Conservation (phyloP, 2,113 vertebrate genomes). For the Toxostoma redivivum region DNA sequence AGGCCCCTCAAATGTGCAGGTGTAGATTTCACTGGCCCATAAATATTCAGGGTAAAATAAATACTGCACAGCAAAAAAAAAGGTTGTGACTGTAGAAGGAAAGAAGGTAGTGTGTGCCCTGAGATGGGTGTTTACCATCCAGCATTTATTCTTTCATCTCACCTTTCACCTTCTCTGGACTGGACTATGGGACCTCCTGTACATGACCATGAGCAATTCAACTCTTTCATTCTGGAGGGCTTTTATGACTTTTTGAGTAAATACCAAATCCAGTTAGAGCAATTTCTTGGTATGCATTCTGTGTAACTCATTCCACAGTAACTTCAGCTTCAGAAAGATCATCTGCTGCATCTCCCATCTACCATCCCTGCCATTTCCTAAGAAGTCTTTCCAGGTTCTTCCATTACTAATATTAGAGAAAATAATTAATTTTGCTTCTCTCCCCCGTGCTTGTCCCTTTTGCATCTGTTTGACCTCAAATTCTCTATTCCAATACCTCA, state of each 20-base stretch:
- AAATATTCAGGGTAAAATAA: not conserved
- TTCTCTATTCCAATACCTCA: not conserved
- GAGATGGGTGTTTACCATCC: not conserved
- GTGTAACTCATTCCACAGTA: not conserved
- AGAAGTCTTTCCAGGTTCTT: not conserved
- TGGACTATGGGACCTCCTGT: not conserved
- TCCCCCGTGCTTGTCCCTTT: not conserved
- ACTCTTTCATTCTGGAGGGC: not conserved
- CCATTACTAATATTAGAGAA: not conserved
- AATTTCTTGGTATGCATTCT: not conserved
- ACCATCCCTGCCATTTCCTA: not conserved
- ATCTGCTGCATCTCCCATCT: not conserved
- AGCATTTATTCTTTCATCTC: not conserved
- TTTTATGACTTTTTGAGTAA: not conserved
- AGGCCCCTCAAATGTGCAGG: slow-evolving; percentile 19
- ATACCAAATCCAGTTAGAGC: not conserved
- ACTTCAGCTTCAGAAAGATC: not conserved
- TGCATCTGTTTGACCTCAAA: not conserved
- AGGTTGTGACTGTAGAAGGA: not conserved
- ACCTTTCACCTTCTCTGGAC: not conserved
- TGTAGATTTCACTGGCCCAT: slow-evolving; percentile 31
- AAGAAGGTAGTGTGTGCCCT: not conserved
- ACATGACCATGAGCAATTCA: not conserved
- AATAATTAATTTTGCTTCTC: not conserved
- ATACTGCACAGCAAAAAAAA: not conserved